Evolutionary conservation across 1,140 invertebrate species (phyloP), one percentile per base, ranked within the genome.

Genomic region (Octopus bimaculoides): DNA sequence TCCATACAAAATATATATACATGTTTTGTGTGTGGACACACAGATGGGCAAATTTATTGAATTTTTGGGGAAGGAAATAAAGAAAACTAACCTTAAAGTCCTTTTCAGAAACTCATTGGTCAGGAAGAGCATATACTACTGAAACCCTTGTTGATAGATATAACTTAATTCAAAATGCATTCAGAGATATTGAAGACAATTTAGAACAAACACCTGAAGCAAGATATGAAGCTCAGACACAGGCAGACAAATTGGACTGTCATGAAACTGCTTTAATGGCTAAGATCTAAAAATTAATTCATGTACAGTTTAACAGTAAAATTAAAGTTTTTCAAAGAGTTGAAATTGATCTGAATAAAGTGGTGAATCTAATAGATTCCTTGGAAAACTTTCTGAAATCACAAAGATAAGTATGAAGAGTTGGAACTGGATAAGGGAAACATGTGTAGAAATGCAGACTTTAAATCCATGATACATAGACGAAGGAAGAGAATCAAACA

Each of bases 91-190:
- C 74, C 26, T 73, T 76, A 14, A 80, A 80, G 54, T 56, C 20
- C n/a, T 53, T 80, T 55, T 76, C 71, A 69, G 79, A 54, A 5
- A 80, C 17, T 56, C 71, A 26, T 80, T 4, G 79, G 73, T 80
- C 79, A 76, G 73, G 54, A 76, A 52, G 74, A 55, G 71, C 17
- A 54, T 73, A 80, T 80, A 52, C 79, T 80, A 55, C 5, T 77
- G 41, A 76, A 69, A 73, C 79, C 20, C 74, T 80, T 76, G 66
- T 73, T 75, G 52, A 41, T 52, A 6, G 78, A 52, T 79, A 75
- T 53, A 53, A 20, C 78, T 61, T 17, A 10, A 80, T 80, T 55
- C 56, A 56, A 6, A 52, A n/a, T 55, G 20, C 69, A 17, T 73
- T 80, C 71, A 55, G 41, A 54, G 41, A 77, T 54, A 80, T 80